Base-by-base conservation (phyloP, 2,888 invertebrate genomes). In the Tridacna crocea region DNA sequence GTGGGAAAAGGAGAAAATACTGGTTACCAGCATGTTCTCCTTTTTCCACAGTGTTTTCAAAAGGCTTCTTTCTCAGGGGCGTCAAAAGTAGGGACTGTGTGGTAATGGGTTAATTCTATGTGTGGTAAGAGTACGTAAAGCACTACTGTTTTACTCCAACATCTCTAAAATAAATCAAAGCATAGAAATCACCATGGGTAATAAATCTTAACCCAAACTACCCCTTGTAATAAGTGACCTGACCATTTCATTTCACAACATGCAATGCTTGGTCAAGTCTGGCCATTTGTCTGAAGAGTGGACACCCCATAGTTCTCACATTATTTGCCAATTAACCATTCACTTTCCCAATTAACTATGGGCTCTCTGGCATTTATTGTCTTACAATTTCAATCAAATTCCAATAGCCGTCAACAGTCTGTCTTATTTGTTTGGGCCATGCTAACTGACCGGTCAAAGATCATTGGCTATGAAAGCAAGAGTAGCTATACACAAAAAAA, bases 311-410 rank as follows among this genome's bases (percentile, higher is more conserved):
- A 77, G 86, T 80, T 84, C 86, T 84, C 82, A 86, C 86, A 86
- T 86, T 84, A 86, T 82, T 86, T 77, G 51, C 75, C 78, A 86
- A 84, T 84, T 82, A 83, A 83, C 80, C 75, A 79, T 81, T 81
- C 81, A 84, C 84, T 81, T 79, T 84, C 68, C 81, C 81, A 84
- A 81, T 84, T 81, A 81, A 75, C 81, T 74, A 48, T 75, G 58
- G 75, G 51, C 72, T 61, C 74, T 36, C 58, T 82, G 84, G 82
- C 84, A 78, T 77, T 86, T 84, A 84, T 84, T 87, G 84, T 87
- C 84, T 84, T 87, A 84, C 76, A 70, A 82, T 87, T 87, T 80
- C 82, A 84, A 87, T 87, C 83, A 84, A 84, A 83, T 83, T 77
- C 84, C 83, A 81, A 87, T 87, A 83, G 72, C 79, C 77, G 77